Evolutionary conservation across 1,140 invertebrate species (phyloP).

Genomic region (Lucilia sericata): DNA sequence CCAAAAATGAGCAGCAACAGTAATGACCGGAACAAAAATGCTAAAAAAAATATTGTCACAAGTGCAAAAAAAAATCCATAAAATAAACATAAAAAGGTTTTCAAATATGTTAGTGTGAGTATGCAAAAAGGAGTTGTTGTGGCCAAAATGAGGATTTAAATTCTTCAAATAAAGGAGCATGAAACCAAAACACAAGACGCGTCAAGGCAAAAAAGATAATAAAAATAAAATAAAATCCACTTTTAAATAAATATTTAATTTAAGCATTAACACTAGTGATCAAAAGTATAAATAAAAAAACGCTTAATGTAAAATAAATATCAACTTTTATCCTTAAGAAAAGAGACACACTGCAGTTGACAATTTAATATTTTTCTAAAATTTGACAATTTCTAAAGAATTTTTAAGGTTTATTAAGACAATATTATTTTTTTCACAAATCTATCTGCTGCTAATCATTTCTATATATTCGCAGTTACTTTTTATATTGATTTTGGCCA

Average conservation of each 20-base stretch:
- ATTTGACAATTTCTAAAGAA: conserved; percentile 20
- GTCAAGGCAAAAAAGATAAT: conserved; percentile 33
- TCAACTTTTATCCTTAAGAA: not conserved
- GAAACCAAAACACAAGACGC: conserved; percentile 20
- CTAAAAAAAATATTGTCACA: conserved; percentile 48
- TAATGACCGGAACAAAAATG: conserved; percentile 7
- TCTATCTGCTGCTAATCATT: not conserved
- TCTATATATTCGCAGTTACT: not conserved
- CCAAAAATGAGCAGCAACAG: not conserved
- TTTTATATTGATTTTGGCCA: conserved; percentile 20
- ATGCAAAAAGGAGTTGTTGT: not conserved
- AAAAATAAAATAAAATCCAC: conserved; percentile 28
- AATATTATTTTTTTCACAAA: not conserved
- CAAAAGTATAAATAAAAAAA: not conserved
- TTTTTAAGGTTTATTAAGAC: not conserved
- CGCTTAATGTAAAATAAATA: conserved; percentile 34
- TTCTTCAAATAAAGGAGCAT: not conserved
- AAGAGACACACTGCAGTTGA: not conserved
- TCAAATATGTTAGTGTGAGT: not conserved
- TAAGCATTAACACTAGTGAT: conserved; percentile 23
- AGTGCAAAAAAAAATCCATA: conserved; percentile 36
- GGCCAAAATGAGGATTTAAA: conserved; percentile 37
- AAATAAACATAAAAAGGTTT: conserved; percentile 37
- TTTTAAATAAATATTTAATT: conserved; percentile 41
- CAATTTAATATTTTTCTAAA: not conserved